phyloP scores from a whole-genome alignment of 2,113 vertebrate species.

The Bucco capensis region DNA sequence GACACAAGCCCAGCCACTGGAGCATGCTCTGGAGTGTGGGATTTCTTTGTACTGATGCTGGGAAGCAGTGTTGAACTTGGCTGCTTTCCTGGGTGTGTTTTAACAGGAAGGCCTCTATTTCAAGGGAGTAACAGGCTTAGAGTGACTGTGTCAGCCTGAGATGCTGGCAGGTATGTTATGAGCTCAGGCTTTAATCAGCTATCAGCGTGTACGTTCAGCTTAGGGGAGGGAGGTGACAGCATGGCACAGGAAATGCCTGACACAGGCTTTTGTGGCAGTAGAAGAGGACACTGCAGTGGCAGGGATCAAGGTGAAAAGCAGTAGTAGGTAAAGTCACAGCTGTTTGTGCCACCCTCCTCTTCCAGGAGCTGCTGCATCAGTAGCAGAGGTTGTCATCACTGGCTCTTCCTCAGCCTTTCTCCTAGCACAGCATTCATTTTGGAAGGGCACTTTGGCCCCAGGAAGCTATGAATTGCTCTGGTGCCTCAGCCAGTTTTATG shows the following conservation, averaged over 20 bases:
- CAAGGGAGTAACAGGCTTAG: not conserved
- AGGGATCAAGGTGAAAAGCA: not conserved
- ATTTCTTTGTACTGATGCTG: not conserved
- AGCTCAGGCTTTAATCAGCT: not conserved
- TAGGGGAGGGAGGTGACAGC: not conserved
- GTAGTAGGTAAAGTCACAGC: not conserved
- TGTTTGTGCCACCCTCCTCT: not conserved
- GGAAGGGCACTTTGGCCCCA: not conserved
- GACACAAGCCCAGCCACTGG: not conserved
- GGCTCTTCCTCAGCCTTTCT: not conserved
- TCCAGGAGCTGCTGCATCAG: not conserved
- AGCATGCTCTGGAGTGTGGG: not conserved
- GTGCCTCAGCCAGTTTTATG: not conserved
- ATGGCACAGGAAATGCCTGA: not conserved
- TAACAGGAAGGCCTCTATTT: not conserved
- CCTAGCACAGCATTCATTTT: rapidly evolving
- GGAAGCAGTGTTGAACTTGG: not conserved
- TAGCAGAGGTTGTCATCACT: not conserved
- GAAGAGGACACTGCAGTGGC: not conserved
- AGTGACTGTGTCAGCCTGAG: not conserved
- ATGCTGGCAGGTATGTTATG: not conserved
- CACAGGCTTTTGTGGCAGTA: not conserved
- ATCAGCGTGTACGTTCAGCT: not conserved
- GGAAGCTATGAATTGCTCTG: not conserved
- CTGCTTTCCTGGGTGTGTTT: not conserved